These are phyloP conservation scores for Calyptomena viridis DNA, from an alignment of 2,113 vertebrate species.

Conservation along the genomic window DNA sequence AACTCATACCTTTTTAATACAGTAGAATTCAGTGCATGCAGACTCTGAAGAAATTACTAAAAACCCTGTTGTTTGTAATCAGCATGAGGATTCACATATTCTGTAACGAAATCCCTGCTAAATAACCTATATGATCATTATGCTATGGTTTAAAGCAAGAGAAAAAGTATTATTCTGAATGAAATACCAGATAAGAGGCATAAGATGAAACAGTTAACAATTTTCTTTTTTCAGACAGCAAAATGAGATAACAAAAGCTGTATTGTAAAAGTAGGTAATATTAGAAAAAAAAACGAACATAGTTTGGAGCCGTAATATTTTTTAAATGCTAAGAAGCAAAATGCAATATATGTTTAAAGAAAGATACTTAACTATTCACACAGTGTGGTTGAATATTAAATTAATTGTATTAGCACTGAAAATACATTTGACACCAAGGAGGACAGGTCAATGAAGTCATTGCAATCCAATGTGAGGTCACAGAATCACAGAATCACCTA, in stretches of 20 bases:
- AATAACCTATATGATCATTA: conserved; percentile 10
- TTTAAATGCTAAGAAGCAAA: neutral
- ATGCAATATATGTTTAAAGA: neutral
- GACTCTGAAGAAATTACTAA: neutral
- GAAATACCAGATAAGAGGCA: neutral
- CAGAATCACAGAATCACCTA: too few species aligned
- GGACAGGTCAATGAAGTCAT: neutral
- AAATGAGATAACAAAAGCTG: neutral
- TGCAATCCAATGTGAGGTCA: neutral
- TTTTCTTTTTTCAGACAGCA: neutral
- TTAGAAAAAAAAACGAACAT: neutral
- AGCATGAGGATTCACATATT: neutral
- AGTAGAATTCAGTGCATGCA: neutral
- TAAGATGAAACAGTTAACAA: neutral
- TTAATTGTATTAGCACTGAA: neutral
- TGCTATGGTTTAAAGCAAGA: neutral
- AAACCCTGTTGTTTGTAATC: neutral
- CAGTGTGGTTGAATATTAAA: neutral
- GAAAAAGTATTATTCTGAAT: neutral
- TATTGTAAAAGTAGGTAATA: neutral
- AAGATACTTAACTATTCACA: neutral
- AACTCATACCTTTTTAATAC: neutral
- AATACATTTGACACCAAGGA: neutral
- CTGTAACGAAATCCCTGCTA: conserved; percentile 2
- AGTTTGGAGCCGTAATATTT: neutral